Evolutionary conservation across 2,888 invertebrate genomes (phyloP).

Genomic region (Chrysolina americana): DNA sequence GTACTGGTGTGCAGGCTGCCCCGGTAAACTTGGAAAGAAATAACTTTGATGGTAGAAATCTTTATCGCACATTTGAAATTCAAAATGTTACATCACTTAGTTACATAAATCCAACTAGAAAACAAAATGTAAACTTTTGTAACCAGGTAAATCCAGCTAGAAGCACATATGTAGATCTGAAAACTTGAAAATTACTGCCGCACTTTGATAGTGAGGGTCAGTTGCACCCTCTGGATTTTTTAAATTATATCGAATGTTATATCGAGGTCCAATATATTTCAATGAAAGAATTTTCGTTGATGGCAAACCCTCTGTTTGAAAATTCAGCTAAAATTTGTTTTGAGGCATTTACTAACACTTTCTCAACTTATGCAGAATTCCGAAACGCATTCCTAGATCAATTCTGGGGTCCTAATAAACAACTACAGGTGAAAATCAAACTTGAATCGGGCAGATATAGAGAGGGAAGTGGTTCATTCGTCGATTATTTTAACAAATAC

Average conservation of each 20-base stretch:
- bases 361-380: not conserved
- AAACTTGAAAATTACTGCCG: not conserved
- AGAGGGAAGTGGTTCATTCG: not conserved
- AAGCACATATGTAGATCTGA: not conserved
- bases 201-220: not conserved
- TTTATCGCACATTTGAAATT: not conserved
- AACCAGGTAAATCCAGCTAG: no score
- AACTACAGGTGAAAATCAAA: not conserved
- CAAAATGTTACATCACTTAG: not conserved
- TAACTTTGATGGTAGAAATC: no score
- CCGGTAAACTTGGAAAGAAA: no score
- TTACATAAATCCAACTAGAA: not conserved
- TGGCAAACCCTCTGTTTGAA: not conserved
- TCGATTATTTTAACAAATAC: slow-evolving; percentile 7
- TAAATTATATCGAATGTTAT: not conserved
- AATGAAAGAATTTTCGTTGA: slow-evolving; percentile 2
- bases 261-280: not conserved
- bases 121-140: not conserved
- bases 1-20: no score
- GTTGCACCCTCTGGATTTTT: not conserved
- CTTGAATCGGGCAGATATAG: slow-evolving; percentile 13
- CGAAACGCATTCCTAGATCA: not conserved
- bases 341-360: not conserved
- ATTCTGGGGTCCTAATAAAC: slow-evolving; percentile 4
- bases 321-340: not conserved